Base-by-base conservation (phyloP, 2,888 invertebrate genomes). In the Phaedon cochleariae region DNA sequence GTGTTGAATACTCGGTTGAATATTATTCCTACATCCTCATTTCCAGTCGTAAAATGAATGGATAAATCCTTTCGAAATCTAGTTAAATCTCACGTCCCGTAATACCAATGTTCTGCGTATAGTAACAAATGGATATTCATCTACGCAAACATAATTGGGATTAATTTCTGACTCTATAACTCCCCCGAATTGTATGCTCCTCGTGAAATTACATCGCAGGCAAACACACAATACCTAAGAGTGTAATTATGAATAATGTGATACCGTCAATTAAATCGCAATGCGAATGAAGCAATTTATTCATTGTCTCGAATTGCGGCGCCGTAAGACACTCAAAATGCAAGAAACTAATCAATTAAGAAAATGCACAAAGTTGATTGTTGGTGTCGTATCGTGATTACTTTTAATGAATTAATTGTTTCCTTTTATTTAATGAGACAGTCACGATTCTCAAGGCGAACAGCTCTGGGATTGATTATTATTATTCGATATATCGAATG, bases 241-340 rank as follows among this genome's bases (percentile, higher is more conserved):
- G 21, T 37, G 21, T 54, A 20, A 54, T 54, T 54, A 37, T 37
- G 54, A 54, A 54, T 54, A 34, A 54, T 20, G 54, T 37, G n/a
- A 54, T 54, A 54, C 34, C 54, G 2, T 37, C 54, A 54, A 54
- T 54, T 54, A 54, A 54, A 54, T 54, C 54, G 54, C 54, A 9
- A 37, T 54, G 37, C 6, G 31, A 54, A 54, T 31, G 31, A 20
- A 34, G 7, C 54, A 12, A 20, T 20, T 20, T 54, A 54, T 31
- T 54, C 37, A 54, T 54, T 12, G 37, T 20, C 12, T 18, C 20
- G 29, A 12, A 5, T 54, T 54, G 54, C 20, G 54, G 54, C 54
- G 54, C 37, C 54, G 15, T 54, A 17, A 21, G 12, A 21, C 26
- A 26, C 26, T 5, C 26, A 26, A 26, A 26, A 26, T 26, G 7